Evolutionary conservation across 1,140 invertebrate genomes (phyloP).

Genomic region (Notospermus geniculatus): DNA sequence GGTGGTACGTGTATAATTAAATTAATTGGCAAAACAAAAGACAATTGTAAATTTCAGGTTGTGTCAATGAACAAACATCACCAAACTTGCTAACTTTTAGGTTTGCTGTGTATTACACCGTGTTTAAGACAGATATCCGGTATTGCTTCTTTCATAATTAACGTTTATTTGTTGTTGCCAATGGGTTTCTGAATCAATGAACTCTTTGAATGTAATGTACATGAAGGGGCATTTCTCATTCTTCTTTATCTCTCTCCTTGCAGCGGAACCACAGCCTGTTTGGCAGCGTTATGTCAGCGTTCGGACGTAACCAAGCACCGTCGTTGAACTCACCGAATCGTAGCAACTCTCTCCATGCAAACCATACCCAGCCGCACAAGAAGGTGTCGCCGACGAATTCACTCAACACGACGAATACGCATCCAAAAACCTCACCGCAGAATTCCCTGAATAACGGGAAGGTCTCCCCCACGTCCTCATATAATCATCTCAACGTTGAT

Average conservation of each 20-base stretch:
- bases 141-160: no score
- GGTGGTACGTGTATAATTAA: no score
- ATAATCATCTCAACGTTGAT: constrained; percentile 43
- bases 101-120: no score
- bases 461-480: constrained; percentile 34
- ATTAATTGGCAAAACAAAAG: no score
- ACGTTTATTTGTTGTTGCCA: no score
- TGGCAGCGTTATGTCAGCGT: constrained; percentile 64
- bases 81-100: no score
- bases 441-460: constrained; percentile 42
- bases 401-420: constrained; percentile 21
- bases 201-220: no score
- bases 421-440: constrained; percentile 50
- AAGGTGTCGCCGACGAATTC: constrained; percentile 36
- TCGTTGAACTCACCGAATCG: constrained; percentile 35
- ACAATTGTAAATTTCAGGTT: no score
- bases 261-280: constrained; percentile 96
- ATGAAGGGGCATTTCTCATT: no score
- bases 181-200: no score
- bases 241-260: constrained; percentile 22
- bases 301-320: constrained; percentile 14
- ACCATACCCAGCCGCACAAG: constrained; percentile 26
- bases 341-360: constrained; percentile 43
- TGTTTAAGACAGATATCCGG: no score
- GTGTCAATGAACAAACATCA: no score